Base-by-base conservation (phyloP, 2,888 invertebrate species). In the Drosophila paucipuncta region DNA sequence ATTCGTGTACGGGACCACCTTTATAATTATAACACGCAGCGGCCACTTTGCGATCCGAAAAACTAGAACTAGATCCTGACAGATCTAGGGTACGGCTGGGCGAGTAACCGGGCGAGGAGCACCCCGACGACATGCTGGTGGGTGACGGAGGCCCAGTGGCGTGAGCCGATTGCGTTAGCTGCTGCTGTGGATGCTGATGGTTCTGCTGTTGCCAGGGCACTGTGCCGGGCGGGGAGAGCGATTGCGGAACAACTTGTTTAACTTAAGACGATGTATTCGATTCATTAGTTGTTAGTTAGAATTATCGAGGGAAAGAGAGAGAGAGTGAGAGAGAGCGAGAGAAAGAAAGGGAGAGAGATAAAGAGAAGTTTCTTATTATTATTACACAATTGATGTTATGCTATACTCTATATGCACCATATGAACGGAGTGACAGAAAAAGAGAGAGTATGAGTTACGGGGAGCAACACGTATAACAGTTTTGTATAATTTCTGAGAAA, bases 1-100 rank as follows among this genome's bases (percentile, higher is more conserved):
- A 97, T 85, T 97, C 96, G 52, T 95, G 94, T 50, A 97, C 96
- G 18, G 95, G 95, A n/a, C 95, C 95, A 65, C 95, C 95, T 89
- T 96, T 96, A 83, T 95, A 95, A 84, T 96, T 95, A 52, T 95
- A 94, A 28, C 95, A 89, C 9, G 88, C 90, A 25, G 88, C 90
- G 35, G 93, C 93, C 66, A 95, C 94, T 89, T 95, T 96, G 78
- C 95, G 95, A 89, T 95, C 95, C 74, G 94, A 94, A 90, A 95
- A 95, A 88, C 95, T 95, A 74, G 94, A 94, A 68, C 94, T 95
- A n/a, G 95, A 95, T n/a, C 95, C 93, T 18, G 93, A 93, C 73
- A 95, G 92, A 92, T 95, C 95, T 70, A 93, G 76, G 41, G 94
- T 94, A 59, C 95, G 94, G 89, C 93, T 93, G 31, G 94, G 94